Evolutionary conservation across 1,140 invertebrate genomes (phyloP).

Genomic region (Leptinotarsa texana): DNA sequence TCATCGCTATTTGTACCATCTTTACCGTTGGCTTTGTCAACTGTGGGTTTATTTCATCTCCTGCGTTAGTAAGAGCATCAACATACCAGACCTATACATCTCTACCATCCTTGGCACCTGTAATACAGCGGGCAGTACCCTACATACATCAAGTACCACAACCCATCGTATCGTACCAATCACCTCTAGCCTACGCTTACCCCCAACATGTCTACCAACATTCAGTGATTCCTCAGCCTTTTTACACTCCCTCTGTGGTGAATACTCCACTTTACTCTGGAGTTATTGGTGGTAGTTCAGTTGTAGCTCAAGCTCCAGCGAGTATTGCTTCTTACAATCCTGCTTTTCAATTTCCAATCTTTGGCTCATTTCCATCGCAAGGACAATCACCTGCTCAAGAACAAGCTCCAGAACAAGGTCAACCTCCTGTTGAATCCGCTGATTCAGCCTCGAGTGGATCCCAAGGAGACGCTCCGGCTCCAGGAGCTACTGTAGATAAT

Average conservation of each 20-base stretch:
- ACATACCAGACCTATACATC: background rate
- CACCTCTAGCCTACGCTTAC: background rate
- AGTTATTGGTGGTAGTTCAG: background rate
- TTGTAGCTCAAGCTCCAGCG: background rate
- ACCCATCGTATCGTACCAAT: background rate
- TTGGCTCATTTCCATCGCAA: background rate
- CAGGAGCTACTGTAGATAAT: constrained; percentile 6
- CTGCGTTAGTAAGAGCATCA: background rate
- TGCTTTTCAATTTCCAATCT: background rate
- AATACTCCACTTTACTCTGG: constrained; percentile 2
- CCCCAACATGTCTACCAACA: background rate
- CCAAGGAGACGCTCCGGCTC: background rate
- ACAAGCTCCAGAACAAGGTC: constrained; percentile 7
- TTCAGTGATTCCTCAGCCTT: background rate
- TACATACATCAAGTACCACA: background rate
- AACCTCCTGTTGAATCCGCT: background rate
- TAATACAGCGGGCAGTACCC: background rate
- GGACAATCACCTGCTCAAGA: constrained; percentile 10
- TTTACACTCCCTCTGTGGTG: background rate
- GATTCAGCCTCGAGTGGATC: background rate
- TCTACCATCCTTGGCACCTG: background rate
- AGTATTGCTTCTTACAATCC: background rate
- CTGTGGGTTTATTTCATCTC: background rate
- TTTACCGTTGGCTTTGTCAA: background rate
- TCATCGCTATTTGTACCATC: background rate